Base-by-base conservation (phyloP, 2,888 invertebrate species). In the Synanthedon myopaeformis region DNA sequence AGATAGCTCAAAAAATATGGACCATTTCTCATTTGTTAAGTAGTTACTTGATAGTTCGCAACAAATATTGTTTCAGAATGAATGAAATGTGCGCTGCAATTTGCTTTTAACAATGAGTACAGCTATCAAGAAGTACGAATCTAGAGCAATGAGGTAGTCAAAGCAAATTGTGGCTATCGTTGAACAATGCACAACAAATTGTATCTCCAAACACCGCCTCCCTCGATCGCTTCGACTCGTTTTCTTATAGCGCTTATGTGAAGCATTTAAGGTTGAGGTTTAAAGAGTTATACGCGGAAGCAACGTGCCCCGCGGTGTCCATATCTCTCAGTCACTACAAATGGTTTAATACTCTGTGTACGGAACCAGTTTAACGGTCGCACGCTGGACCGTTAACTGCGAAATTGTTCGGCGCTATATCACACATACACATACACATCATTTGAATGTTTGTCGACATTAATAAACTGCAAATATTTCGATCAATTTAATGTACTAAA, bases 331-430 rank as follows among this genome's bases (percentile, higher is more conserved):
- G 63, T 59, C 59, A 58, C 66, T 69, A 72, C 69, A 69, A 71
- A 72, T 73, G 68, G 67, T 64, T 66, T 64, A 59, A 66, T 63
- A 14, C 59, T 55, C 57, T 62, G 56, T 59, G 61, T 63, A 61
- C 61, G 61, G 66, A 80, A 77, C 78, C 74, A 68, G 79, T 80
- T 80, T 82, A 81, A 82, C 82, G 79, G 82, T 78, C 66, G 58
- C 58, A 62, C 59, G 57, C 57, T 59, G 66, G 62, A 79, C 80
- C 80, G 81, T 79, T 82, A 79, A 66, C 72, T 74, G 79, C 74
- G 65, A 76, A 78, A 75, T 76, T 66, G 67, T 64, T 70, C 65
- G 66, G 67, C 65, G 68, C 57, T 61, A 61, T 64, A 66, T 67
- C 63, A 63, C 62, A 57, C 58, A 17, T n/a, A 63, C 62, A 57